Conservation (phyloP, 2,888 invertebrate genomes). For the Eupithecia pulchellata region DNA sequence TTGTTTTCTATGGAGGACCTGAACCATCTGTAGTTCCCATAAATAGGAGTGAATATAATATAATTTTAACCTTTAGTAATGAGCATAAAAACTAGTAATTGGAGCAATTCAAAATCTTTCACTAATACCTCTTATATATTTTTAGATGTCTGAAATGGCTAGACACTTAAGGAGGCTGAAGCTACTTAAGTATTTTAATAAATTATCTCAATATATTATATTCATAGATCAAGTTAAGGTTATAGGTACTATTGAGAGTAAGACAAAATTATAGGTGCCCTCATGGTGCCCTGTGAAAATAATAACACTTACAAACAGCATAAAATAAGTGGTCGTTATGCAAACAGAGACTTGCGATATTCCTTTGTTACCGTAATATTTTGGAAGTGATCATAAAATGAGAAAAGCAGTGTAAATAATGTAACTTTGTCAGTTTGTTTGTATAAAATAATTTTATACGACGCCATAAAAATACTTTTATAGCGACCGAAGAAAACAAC, state of each 20-base stretch:
- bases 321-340: constrained; percentile 49
- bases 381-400: constrained; percentile 59
- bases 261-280: no score
- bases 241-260: not conserved
- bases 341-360: constrained; percentile 56
- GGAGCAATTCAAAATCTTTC: not conserved
- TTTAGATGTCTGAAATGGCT: not conserved
- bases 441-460: constrained; percentile 49
- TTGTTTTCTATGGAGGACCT: constrained; percentile 25
- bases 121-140: not conserved
- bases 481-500: constrained; percentile 40
- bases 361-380: constrained; percentile 55
- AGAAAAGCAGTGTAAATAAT: constrained; percentile 58
- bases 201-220: not conserved
- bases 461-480: constrained; percentile 47
- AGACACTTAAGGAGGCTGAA: no score
- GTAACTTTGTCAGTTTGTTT: constrained; percentile 50
- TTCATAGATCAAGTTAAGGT: not conserved
- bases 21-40: not conserved
- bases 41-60: not conserved
- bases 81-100: not conserved
- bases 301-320: constrained; percentile 1
- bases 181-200: not conserved
- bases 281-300: not conserved
- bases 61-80: not conserved